Evolutionary conservation across 2,797 vertebrate species (phyloP).

Genomic region (Cheirogaleus major): DNA sequence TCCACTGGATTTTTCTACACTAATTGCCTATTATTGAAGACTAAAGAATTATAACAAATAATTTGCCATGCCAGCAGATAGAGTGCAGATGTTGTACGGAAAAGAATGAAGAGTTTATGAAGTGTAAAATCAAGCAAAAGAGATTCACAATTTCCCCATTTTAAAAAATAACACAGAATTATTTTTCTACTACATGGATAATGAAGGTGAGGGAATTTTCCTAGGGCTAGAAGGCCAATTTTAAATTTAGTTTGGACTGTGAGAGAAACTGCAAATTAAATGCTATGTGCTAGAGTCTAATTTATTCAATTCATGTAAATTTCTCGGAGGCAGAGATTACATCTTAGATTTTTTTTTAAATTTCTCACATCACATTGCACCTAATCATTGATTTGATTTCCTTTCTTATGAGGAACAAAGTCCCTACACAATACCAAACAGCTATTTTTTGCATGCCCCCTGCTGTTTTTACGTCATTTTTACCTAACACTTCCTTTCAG

Average conservation of each 20-base stretch:
- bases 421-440: background rate
- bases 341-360: background rate
- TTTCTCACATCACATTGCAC: background rate
- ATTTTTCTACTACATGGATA: constrained; percentile 29
- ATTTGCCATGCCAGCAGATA: constrained; percentile 63
- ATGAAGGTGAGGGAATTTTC: constrained; percentile 46
- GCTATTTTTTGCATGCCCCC: background rate
- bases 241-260: constrained; percentile 55
- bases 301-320: constrained; percentile 47
- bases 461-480: background rate
- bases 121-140: constrained; percentile 48
- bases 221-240: constrained; percentile 21
- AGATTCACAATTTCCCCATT: constrained; percentile 25
- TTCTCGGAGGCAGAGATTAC: background rate
- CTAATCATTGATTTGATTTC: background rate
- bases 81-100: constrained; percentile 8
- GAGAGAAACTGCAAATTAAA: constrained; percentile 56
- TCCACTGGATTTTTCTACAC: constrained; percentile 75
- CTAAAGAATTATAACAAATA: constrained; percentile 68
- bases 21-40: constrained; percentile 72
- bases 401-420: background rate
- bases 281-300: constrained; percentile 20
- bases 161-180: background rate
- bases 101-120: constrained; percentile 58
- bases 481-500: background rate